Evolutionary conservation across 2,888 invertebrate species (phyloP).

Genomic region (Scaptomyza polygonia): DNA sequence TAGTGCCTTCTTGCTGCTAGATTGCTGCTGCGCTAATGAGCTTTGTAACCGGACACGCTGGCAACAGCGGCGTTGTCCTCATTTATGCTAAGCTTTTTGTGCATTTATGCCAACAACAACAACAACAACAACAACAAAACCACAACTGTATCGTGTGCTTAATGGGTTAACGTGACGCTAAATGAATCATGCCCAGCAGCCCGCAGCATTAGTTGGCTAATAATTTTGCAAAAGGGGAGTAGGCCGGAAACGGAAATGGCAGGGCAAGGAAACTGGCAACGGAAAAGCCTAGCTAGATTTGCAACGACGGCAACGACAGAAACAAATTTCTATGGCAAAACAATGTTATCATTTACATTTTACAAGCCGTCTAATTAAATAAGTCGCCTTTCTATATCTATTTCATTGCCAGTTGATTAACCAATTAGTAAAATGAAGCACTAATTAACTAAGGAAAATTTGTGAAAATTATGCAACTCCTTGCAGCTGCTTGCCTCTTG

Average conservation of each 20-base stretch:
- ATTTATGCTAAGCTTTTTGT: slow-evolving; percentile 76
- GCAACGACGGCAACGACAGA: slow-evolving; percentile 1
- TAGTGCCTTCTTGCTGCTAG: slow-evolving; percentile 15
- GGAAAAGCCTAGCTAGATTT: slow-evolving; percentile 48
- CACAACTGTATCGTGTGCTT: slow-evolving; percentile 67
- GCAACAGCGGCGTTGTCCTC: slow-evolving; percentile 53
- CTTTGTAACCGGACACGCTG: slow-evolving; percentile 75
- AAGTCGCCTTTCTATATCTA: slow-evolving; percentile 22
- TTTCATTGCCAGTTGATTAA: slow-evolving; percentile 37
- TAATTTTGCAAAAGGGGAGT: slow-evolving; percentile 61
- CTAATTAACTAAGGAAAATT: slow-evolving; percentile 63
- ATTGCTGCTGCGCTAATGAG: slow-evolving; percentile 62
- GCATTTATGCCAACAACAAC: slow-evolving; percentile 52
- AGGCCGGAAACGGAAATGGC: slow-evolving; percentile 43
- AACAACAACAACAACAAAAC: slow-evolving; percentile 9
- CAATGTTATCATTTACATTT: slow-evolving; percentile 53
- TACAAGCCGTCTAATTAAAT: slow-evolving; percentile 67
- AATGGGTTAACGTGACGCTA: slow-evolving; percentile 79
- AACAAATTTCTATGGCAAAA: slow-evolving; percentile 41
- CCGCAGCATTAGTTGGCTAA: slow-evolving; percentile 70
- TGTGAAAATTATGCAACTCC: slow-evolving; percentile 60
- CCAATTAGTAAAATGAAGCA: slow-evolving; percentile 52
- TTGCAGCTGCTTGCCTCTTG: slow-evolving; percentile 28
- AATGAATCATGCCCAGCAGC: slow-evolving; percentile 67
- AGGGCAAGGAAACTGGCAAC: slow-evolving; percentile 36